phyloP scores from a whole-genome alignment of 2,113 vertebrate genomes.

The Trogon surrucura region DNA sequence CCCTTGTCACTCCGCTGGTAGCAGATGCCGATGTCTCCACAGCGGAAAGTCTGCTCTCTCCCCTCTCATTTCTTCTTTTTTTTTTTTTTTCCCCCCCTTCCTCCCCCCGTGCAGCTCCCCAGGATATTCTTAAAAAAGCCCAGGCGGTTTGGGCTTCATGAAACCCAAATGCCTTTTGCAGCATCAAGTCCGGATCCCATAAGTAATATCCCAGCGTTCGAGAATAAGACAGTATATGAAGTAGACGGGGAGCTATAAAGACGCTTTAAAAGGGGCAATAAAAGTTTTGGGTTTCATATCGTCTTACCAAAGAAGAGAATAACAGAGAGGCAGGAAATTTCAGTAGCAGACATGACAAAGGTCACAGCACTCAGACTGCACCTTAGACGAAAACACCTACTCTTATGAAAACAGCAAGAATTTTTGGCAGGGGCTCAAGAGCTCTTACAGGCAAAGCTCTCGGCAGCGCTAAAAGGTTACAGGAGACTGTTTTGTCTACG shows the following conservation, averaged over 20 bases:
- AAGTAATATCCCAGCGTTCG: conserved; percentile 66
- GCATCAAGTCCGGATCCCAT: conserved; percentile 49
- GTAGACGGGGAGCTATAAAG: conserved; percentile 77
- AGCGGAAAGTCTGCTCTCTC: background rate
- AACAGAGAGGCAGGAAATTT: conserved; percentile 83
- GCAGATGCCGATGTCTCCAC: background rate
- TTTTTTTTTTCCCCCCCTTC: background rate
- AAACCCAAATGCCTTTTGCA: conserved; percentile 55
- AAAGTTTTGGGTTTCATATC: conserved; percentile 86
- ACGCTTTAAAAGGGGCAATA: conserved; percentile 82
- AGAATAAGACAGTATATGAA: conserved; percentile 57
- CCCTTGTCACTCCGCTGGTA: background rate
- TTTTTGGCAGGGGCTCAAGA: conserved; percentile 67
- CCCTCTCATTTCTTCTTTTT: background rate
- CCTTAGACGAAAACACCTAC: conserved; percentile 76
- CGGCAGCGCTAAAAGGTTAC: conserved; percentile 56
- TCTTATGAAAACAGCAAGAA: conserved; percentile 68
- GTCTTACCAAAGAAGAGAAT: conserved; percentile 77
- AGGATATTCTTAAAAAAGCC: conserved; percentile 13
- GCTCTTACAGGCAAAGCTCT: conserved; percentile 67
- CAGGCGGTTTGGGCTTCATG: background rate
- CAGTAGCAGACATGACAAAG: conserved; percentile 80
- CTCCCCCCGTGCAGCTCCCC: background rate
- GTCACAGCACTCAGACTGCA: conserved; percentile 71
- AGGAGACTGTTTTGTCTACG: conserved; percentile 79